Conservation (phyloP, 2,113 vertebrate species). For the Ceuthmochares aereus region DNA sequence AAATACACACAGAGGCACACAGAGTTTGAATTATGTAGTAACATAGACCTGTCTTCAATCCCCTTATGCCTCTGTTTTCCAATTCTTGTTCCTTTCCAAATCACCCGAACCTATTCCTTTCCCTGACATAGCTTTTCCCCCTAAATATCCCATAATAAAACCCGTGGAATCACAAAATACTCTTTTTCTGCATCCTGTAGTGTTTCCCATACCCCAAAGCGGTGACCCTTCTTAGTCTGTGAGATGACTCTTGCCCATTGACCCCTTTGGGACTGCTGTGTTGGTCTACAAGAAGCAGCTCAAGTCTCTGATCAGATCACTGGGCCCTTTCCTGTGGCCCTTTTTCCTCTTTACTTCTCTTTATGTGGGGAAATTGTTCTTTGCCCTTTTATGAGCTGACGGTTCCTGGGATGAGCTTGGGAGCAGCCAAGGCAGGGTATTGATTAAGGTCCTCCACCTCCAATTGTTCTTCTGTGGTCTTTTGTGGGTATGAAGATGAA, state of each 20-base stretch:
- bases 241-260: not conserved
- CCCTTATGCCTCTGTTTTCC: not conserved
- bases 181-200: not conserved
- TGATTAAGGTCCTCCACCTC: not conserved
- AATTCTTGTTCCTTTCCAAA: not conserved
- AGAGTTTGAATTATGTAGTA: fast-evolving
- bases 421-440: fast-evolving
- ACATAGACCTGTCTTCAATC: not conserved
- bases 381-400: not conserved
- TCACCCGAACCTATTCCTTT: not conserved
- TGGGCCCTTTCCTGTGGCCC: not conserved
- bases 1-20: not conserved
- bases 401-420: not conserved
- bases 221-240: fast-evolving
- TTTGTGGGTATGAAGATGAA: not conserved
- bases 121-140: not conserved
- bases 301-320: fast-evolving
- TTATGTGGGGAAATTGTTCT: not conserved
- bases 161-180: not conserved
- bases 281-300: not conserved
- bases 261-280: not conserved
- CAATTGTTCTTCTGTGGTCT: not conserved
- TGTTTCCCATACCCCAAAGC: fast-evolving
- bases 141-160: not conserved
- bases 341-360: not conserved